Evolutionary conservation across 2,113 vertebrate species (phyloP).

Genomic region (Neolamprologus kungweensis): DNA sequence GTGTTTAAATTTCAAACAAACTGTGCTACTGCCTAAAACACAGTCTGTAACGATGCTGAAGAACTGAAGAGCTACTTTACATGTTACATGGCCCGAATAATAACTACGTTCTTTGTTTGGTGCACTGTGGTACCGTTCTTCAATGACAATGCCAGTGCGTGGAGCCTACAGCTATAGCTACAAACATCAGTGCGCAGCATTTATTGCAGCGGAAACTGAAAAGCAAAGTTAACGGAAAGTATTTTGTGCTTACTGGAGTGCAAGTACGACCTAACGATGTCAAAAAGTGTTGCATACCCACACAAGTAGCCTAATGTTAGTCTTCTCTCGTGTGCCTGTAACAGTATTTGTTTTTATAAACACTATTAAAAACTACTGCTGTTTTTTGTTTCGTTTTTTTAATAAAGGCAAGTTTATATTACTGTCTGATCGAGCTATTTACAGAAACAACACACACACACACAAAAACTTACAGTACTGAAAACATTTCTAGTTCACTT

Average conservation of each 20-base stretch:
- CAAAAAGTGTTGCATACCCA: not conserved
- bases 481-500: not conserved
- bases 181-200: not conserved
- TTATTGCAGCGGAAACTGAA: not conserved
- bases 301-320: not conserved
- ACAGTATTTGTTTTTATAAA: not conserved
- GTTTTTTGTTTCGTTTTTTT: not conserved
- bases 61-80: not conserved
- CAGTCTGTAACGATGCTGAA: not conserved
- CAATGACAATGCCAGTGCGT: not conserved
- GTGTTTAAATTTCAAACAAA: not conserved
- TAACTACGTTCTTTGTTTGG: not conserved
- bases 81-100: not conserved
- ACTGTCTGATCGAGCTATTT: not conserved
- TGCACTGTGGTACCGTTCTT: not conserved
- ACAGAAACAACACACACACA: not conserved
- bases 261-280: not conserved
- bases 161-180: not conserved
- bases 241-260: not conserved
- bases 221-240: not conserved
- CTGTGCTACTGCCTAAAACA: not conserved
- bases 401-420: not conserved
- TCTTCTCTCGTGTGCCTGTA: not conserved
- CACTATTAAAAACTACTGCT: not conserved
- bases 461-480: not conserved